These are phyloP conservation scores for Ardeotis arabs DNA, from an alignment of 2,113 vertebrate species.

Conservation along the genomic window DNA sequence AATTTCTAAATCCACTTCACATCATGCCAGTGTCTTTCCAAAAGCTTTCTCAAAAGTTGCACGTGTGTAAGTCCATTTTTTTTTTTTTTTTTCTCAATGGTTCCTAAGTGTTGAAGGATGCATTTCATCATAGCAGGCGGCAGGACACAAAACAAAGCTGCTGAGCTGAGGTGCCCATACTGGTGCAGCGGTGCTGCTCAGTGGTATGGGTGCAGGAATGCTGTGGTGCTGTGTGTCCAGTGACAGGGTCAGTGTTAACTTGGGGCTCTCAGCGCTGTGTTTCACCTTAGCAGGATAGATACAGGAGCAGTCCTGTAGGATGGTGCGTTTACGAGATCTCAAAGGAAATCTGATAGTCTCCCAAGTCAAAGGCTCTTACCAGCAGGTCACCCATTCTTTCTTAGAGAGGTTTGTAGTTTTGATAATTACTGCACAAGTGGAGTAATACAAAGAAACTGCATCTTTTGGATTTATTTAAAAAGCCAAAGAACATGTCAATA, in stretches of 20 bases:
- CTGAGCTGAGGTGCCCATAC: background rate
- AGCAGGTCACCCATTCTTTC: background rate
- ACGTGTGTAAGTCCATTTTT: background rate
- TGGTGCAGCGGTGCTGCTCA: background rate
- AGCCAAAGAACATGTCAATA: background rate
- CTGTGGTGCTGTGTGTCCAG: background rate
- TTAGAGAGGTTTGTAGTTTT: background rate
- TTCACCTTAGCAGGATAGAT: accelerated
- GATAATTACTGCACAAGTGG: background rate
- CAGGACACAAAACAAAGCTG: background rate
- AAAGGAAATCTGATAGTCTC: background rate
- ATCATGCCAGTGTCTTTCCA: constrained; percentile 18
- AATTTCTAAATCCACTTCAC: constrained; percentile 43
- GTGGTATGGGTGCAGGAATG: too few species aligned
- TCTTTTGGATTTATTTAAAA: background rate
- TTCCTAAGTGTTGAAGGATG: background rate
- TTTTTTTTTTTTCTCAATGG: background rate
- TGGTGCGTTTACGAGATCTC: accelerated
- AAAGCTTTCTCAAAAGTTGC: constrained; percentile 37
- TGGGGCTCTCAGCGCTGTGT: background rate
- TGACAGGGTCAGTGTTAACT: background rate
- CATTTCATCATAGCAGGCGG: background rate
- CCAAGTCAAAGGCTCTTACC: background rate
- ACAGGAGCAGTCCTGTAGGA: accelerated
- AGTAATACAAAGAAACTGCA: background rate